Conservation (phyloP, 53 echinoderm and acorn worm species). For the Holothuria scabra region DNA sequence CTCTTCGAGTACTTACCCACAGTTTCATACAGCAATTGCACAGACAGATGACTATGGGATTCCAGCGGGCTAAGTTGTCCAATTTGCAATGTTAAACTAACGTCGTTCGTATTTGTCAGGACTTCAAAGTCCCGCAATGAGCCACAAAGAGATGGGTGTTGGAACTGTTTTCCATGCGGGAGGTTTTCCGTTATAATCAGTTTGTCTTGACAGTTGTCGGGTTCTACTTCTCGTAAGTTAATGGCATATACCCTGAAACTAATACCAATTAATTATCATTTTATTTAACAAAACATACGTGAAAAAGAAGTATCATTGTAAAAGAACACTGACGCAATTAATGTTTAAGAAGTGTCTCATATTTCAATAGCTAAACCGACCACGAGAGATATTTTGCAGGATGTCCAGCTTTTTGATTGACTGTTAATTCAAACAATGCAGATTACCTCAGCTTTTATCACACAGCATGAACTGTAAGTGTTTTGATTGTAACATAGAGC, state of each 20-base stretch:
- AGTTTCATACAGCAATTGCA: background rate
- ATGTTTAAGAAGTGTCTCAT: no score
- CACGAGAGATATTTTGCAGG: no score
- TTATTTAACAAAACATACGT: no score
- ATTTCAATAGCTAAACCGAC: no score
- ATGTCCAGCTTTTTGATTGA: no score
- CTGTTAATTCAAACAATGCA: no score
- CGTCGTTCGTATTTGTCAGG: background rate
- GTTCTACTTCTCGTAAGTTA: background rate
- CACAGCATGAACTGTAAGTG: no score
- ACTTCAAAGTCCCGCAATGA: background rate
- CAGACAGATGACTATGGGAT: background rate
- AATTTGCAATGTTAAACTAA: background rate
- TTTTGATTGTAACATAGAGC: no score
- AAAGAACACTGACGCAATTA: no score
- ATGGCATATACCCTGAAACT: background rate
- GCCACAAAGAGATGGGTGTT: background rate
- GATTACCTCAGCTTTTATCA: no score
- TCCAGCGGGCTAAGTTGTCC: background rate
- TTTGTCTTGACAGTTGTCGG: background rate
- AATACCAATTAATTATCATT: background rate
- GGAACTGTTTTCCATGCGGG: background rate
- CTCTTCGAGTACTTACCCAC: background rate
- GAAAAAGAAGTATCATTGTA: no score
- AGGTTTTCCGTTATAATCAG: conserved; percentile 4